These are phyloP conservation scores for Drosophila baimaii DNA, from an alignment of 1,140 invertebrate genomes.

Conservation along the genomic window DNA sequence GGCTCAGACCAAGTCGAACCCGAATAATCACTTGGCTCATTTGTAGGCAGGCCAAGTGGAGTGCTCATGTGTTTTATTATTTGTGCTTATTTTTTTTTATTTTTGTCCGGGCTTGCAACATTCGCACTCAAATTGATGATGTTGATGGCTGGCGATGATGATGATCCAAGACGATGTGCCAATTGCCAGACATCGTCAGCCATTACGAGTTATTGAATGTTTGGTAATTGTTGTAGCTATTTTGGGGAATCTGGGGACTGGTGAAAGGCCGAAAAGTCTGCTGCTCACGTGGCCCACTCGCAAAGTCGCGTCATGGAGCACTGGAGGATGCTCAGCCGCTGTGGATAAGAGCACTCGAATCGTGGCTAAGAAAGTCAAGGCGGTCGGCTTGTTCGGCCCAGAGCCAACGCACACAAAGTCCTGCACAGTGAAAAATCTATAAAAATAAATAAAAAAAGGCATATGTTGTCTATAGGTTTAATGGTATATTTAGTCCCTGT, in stretches of 20 bases:
- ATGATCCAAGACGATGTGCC: constrained; percentile 63
- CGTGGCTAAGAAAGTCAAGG: constrained; percentile 69
- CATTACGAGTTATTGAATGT: constrained; percentile 59
- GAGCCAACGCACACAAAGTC: constrained; percentile 33
- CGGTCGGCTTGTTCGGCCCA: constrained; percentile 47
- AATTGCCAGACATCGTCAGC: constrained; percentile 55
- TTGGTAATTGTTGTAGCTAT: constrained; percentile 70
- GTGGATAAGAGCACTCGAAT: constrained; percentile 34
- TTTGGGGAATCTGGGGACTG: constrained; percentile 27
- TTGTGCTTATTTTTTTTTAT: constrained; percentile 24
- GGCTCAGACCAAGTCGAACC: constrained; percentile 38
- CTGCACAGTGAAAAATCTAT: constrained; percentile 19
- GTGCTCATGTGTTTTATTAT: constrained; percentile 48
- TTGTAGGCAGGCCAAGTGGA: constrained; percentile 72
- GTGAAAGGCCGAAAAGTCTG: constrained; percentile 52
- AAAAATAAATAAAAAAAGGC: neutral
- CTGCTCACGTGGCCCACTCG: constrained; percentile 37
- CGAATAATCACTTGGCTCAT: constrained; percentile 71
- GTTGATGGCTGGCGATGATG: constrained; percentile 59
- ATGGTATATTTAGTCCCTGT: neutral
- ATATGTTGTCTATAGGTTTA: neutral
- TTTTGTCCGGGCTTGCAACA: constrained; percentile 56
- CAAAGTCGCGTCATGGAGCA: neutral
- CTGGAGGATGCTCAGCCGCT: constrained; percentile 45
- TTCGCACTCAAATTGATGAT: constrained; percentile 70